A percentile compares a stretch with the other conserved stretches of the same genome.
Evolutionary conservation across 2,888 invertebrate species (phyloP).

Genomic region (Drosophila melanosoma): DNA sequence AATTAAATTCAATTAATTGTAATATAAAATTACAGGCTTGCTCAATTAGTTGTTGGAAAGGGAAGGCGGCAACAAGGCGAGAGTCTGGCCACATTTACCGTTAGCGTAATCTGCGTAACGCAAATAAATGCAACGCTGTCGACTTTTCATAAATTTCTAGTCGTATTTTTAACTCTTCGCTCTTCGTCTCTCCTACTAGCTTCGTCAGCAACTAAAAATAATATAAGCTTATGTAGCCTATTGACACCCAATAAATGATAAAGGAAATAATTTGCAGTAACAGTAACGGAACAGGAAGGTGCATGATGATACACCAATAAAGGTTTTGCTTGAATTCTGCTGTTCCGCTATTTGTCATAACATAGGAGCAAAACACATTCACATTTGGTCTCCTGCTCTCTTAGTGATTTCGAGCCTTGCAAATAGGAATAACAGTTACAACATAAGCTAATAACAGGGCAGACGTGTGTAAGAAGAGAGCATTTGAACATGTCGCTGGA

Average conservation of each 20-base stretch:
- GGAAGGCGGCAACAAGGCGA: background rate
- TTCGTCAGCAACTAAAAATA: constrained; percentile 12
- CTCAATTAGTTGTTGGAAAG: constrained; percentile 45
- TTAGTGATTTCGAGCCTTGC: constrained; percentile 40
- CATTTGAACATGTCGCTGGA: constrained; percentile 8
- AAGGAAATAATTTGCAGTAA: background rate
- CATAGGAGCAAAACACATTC: constrained; percentile 6
- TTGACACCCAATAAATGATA: constrained; percentile 5
- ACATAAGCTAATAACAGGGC: constrained; percentile 41
- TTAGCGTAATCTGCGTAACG: constrained; percentile 22
- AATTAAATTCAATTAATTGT: constrained; percentile 78
- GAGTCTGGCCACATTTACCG: constrained; percentile 23
- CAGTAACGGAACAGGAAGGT: constrained; percentile 21
- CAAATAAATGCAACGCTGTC: constrained; percentile 29
- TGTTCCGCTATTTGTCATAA: constrained; percentile 3
- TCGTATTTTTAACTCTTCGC: background rate
- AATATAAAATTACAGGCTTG: constrained; percentile 59
- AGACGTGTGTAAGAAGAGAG: constrained; percentile 16
- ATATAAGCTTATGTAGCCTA: constrained; percentile 22
- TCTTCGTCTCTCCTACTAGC: background rate
- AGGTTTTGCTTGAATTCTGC: constrained; percentile 25
- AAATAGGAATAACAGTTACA: constrained; percentile 60
- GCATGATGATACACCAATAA: constrained; percentile 20
- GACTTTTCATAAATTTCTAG: constrained; percentile 18
- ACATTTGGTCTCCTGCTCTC: constrained; percentile 35